These are phyloP conservation scores for Mesoligia furuncula DNA, from an alignment of 2,888 invertebrate species.

Conservation along the genomic window DNA sequence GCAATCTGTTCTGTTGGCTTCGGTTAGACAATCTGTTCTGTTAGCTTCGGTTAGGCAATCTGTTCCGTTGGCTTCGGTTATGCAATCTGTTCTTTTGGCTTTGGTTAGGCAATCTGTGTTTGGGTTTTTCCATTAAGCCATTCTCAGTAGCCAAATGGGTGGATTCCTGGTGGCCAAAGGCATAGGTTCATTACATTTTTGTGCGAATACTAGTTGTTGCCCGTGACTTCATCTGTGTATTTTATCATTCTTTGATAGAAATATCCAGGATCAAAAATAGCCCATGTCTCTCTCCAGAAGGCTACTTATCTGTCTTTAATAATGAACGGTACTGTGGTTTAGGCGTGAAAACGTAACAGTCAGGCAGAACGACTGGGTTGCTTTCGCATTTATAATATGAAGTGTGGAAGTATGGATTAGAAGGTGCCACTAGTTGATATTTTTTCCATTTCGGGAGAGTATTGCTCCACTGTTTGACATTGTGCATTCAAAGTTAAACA, in stretches of 20 bases:
- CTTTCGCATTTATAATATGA: not conserved
- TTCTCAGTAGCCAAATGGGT: not conserved
- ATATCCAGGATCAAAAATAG: too few species aligned
- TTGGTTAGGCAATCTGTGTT: not conserved
- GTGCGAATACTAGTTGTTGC: not conserved
- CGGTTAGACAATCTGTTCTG: not conserved
- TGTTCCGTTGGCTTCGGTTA: not conserved
- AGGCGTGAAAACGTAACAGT: not conserved
- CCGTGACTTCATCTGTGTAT: not conserved
- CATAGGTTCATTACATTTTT: not conserved
- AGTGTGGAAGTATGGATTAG: not conserved
- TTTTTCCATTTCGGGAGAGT: too few species aligned
- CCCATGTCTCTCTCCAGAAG: not conserved
- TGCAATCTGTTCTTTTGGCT: not conserved
- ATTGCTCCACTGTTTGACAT: too few species aligned
- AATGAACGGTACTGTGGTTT: not conserved
- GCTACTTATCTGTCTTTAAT: not conserved
- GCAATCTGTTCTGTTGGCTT: not conserved
- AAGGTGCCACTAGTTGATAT: too few species aligned
- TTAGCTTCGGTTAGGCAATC: too few species aligned
- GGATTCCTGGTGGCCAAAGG: not conserved
- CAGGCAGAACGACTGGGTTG: not conserved
- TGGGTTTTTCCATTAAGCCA: not conserved
- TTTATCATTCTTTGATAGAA: too few species aligned
- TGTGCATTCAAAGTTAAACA: too few species aligned